Conservation (phyloP, 2,888 invertebrate genomes). For the Lagria hirta region DNA sequence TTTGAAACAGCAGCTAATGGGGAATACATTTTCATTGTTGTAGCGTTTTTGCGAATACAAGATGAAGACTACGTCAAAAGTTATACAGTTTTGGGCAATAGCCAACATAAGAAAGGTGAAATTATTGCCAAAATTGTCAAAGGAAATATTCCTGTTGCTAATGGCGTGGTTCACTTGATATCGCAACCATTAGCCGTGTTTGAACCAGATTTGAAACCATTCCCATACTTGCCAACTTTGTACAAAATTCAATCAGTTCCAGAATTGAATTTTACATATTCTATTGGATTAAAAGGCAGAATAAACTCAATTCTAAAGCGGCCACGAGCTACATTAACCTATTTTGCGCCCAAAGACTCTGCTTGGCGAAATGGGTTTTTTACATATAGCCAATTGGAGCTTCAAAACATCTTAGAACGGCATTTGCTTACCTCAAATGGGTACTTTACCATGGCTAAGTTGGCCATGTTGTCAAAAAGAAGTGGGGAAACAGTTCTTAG, state of each 20-base stretch:
- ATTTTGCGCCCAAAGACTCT: constrained; percentile 83
- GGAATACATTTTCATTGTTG: constrained; percentile 77
- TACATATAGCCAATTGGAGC: constrained; percentile 57
- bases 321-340: constrained; percentile 71
- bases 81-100: constrained; percentile 74
- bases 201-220: constrained; percentile 78
- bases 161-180: constrained; percentile 90
- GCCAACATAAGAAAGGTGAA: constrained; percentile 73
- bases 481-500: constrained; percentile 33
- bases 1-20: constrained; percentile 78
- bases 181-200: constrained; percentile 85
- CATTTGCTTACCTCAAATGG: constrained; percentile 75
- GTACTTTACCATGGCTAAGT: constrained; percentile 73
- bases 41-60: constrained; percentile 70
- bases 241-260: constrained; percentile 83
- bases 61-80: constrained; percentile 75
- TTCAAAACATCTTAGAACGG: constrained; percentile 76
- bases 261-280: constrained; percentile 75
- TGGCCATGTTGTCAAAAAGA: constrained; percentile 49
- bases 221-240: constrained; percentile 80
- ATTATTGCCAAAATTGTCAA: constrained; percentile 81
- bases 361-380: constrained; percentile 73
- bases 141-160: constrained; percentile 85
- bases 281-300: constrained; percentile 68
- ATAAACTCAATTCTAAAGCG: constrained; percentile 75